Base-by-base conservation (phyloP, 2,113 vertebrate species). In the Pituophis catenifer region DNA sequence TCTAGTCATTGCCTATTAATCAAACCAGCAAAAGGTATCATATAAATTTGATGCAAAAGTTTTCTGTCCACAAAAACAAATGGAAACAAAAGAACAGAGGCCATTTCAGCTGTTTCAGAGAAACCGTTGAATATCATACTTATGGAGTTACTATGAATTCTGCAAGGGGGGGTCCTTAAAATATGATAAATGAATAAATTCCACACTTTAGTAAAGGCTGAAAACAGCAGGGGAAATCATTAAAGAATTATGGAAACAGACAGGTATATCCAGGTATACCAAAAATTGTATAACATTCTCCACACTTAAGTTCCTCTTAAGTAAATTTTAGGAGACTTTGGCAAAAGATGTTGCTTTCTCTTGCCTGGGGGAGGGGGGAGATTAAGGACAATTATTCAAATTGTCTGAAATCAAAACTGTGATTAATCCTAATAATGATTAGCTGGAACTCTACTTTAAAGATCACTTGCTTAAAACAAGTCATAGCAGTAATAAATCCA, bases 1-100 rank as follows among this genome's bases (percentile, higher is more conserved):
- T 96, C 99, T 98, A 93, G 99, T 99, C 97, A 99, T 99, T 90
- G 99, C 99, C 99, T 99, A 93, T 93, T 93, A 96, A 89, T 94
- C 90, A 94, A 11, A 65, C 8, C 95, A 21, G 90, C 17, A 94
- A 55, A 87, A 0, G 1, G 0, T 0, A 21, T 24, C 7, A 26
- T 90, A 59, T 90, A 92, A 92, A 89, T 48, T 54, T 88, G 10
- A 70, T 21, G 93, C 88, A 29, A 53, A 1, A 81, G 26, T 17
- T 44, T 2, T 33, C 33, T 13, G 26, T 19, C 1, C 65, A 33
- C 38, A 21, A 24, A 93, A 89, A 86, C 0, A 5, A 54, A 91
- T 59, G 86, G 70, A 75, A 53, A 54, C 2, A 44, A 52, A 21
- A 24, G 59, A 53, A 53, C 38, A 48, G 19, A 59, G 29, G 6